A percentile compares a stretch with the other conserved stretches of the same genome.
Evolutionary conservation across 2,113 vertebrate genomes (phyloP).

Genomic region (Galbula dea): DNA sequence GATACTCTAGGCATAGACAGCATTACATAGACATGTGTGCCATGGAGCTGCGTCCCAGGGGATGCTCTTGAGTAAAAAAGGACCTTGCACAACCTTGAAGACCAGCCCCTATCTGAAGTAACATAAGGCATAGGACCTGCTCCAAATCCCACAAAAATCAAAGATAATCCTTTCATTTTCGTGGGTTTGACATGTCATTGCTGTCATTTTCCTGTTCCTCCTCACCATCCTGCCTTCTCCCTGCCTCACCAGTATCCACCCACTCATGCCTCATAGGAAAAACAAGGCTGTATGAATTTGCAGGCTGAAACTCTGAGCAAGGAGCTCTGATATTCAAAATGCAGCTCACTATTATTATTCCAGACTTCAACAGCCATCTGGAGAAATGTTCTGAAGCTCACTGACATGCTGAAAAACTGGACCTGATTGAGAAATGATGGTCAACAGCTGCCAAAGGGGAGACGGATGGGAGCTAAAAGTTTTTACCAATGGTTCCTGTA

Average conservation of each 20-base stretch:
- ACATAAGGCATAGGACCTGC: background rate
- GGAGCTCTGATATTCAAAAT: background rate
- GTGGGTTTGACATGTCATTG: background rate
- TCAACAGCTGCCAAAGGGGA: constrained; percentile 26
- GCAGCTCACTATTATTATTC: background rate
- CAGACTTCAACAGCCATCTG: constrained; percentile 26
- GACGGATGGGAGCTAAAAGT: background rate
- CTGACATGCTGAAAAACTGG: constrained; percentile 5
- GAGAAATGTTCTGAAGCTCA: constrained; percentile 24
- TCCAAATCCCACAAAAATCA: background rate
- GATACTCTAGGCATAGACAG: background rate
- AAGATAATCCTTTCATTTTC: background rate
- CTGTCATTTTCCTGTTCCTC: background rate
- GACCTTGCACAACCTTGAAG: background rate
- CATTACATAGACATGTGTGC: background rate
- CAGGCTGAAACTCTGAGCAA: background rate
- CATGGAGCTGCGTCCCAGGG: background rate
- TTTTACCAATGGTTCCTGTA: background rate
- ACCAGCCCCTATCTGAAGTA: background rate
- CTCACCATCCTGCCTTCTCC: background rate
- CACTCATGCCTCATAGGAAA: background rate
- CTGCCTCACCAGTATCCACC: background rate
- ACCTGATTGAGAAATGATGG: constrained; percentile 10
- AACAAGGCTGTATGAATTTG: background rate
- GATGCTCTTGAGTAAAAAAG: background rate